Conservation (phyloP, 2,888 invertebrate genomes). For the Lordiphosa andalusiaca region DNA sequence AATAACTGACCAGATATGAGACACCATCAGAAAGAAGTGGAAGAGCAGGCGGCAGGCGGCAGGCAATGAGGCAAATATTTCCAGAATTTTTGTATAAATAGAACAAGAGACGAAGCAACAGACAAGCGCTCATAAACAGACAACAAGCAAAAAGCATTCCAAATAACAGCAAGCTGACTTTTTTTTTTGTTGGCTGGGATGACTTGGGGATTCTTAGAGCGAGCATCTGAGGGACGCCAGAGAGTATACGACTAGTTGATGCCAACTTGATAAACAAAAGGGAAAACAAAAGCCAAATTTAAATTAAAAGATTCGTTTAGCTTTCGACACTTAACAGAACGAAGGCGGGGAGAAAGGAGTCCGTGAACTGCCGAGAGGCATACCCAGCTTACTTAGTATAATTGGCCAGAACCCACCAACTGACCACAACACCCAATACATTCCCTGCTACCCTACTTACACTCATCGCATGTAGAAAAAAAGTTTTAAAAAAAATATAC, state of each 20-base stretch:
- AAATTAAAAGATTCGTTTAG: too few relatives aligned
- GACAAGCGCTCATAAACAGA: slow-evolving; percentile 34
- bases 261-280: too few relatives aligned
- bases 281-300: too few relatives aligned
- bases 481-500: background rate
- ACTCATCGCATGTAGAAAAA: background rate
- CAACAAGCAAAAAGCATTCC: slow-evolving; percentile 7
- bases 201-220: background rate
- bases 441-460: background rate
- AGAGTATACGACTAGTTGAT: too few relatives aligned
- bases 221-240: too few relatives aligned
- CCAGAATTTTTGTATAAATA: slow-evolving; percentile 18
- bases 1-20: slow-evolving; percentile 44
- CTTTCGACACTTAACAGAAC: too few relatives aligned
- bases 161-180: slow-evolving; percentile 7
- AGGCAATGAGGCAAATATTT: slow-evolving; percentile 44
- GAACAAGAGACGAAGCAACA: slow-evolving; percentile 23
- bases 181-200: background rate
- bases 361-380: too few relatives aligned
- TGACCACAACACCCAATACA: too few relatives aligned
- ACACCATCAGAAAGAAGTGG: slow-evolving; percentile 2
- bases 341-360: too few relatives aligned
- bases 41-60: background rate
- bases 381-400: too few relatives aligned
- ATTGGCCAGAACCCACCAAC: too few relatives aligned